phyloP scores from a whole-genome alignment of 2,113 vertebrate species.

The Indri indri region DNA sequence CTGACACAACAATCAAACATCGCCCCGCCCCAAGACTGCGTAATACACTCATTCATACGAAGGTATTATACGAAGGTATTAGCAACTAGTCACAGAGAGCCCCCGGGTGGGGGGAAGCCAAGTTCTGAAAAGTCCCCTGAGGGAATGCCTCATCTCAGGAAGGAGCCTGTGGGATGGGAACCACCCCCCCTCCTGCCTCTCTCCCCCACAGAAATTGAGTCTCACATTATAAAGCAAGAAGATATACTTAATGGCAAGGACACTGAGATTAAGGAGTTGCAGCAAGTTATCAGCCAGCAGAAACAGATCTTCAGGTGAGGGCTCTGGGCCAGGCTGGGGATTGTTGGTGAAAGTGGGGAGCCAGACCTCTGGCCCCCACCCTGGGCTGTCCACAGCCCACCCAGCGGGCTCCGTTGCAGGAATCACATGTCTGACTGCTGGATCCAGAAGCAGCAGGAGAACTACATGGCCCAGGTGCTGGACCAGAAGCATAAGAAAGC shows the following conservation, averaged over 20 bases:
- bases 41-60: constrained; percentile 21
- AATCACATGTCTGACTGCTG: constrained; percentile 65
- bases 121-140: not conserved
- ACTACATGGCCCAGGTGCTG: constrained; percentile 62
- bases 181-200: constrained; percentile 67
- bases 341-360: constrained; percentile 50
- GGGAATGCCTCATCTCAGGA: constrained; percentile 33
- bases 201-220: constrained; percentile 76
- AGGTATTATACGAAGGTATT: not conserved
- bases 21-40: not conserved
- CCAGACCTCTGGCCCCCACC: constrained; percentile 29
- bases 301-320: constrained; percentile 82
- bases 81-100: not conserved
- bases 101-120: not conserved
- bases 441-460: constrained; percentile 78
- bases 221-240: constrained; percentile 68
- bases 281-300: constrained; percentile 76
- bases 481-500: constrained; percentile 70
- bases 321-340: constrained; percentile 51
- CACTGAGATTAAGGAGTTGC: constrained; percentile 76
- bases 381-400: constrained; percentile 35
- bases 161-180: not conserved
- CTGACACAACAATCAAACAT: constrained; percentile 1
- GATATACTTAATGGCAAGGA: constrained; percentile 72
- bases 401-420: constrained; percentile 65